Evolutionary conservation across 92 coral and sea anemone species (phyloP).

Genomic region (Pocillopora meandrina): DNA sequence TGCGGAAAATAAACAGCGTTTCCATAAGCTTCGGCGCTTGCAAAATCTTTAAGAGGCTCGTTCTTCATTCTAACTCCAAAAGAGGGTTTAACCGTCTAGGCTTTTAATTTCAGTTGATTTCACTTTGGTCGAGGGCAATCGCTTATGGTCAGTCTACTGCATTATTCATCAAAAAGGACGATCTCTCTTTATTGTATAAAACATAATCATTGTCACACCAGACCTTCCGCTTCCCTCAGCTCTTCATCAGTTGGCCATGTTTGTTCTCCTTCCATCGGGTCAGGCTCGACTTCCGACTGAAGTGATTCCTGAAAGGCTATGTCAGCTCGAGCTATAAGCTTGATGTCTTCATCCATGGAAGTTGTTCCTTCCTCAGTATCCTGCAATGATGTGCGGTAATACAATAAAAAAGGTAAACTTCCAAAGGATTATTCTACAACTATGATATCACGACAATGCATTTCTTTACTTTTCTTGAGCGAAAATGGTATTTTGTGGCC

Average conservation of each 20-base stretch:
- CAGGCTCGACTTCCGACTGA: constrained; percentile 87
- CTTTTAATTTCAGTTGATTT: too few relatives aligned
- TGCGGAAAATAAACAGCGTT: too few relatives aligned
- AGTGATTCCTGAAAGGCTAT: constrained; percentile 82
- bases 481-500: too few relatives aligned
- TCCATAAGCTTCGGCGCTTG: too few relatives aligned
- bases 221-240: constrained; percentile 84
- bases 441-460: too few relatives aligned
- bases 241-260: constrained; percentile 99
- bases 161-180: too few relatives aligned
- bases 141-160: too few relatives aligned
- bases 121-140: too few relatives aligned
- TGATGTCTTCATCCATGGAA: constrained; percentile 90
- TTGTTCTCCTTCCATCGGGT: constrained; percentile 98
- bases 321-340: constrained; percentile 78
- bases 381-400: constrained; percentile 21
- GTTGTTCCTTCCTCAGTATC: constrained; percentile 69
- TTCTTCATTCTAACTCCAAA: too few relatives aligned
- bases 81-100: too few relatives aligned
- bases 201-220: background rate
- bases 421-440: background rate
- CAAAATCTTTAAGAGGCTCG: too few relatives aligned
- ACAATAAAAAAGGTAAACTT: background rate
- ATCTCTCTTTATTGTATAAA: background rate
- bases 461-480: too few relatives aligned